Conservation (phyloP, 2,113 vertebrate species). For the Ictalurus punctatus region DNA sequence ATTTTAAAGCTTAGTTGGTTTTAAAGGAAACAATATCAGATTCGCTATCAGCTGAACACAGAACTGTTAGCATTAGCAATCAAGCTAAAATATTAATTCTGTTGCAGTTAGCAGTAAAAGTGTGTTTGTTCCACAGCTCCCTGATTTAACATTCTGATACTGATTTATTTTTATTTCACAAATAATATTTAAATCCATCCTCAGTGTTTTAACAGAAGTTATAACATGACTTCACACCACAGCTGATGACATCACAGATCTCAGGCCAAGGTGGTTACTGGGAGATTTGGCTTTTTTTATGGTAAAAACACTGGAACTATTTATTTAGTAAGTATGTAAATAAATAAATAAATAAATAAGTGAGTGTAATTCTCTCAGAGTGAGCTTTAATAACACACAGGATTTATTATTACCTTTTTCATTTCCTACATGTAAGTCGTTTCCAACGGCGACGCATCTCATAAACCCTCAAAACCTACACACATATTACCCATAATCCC, state of each 20-base stretch:
- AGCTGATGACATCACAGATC: background rate
- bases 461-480: constrained; percentile 37
- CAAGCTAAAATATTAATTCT: no score
- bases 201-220: no score
- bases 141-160: no score
- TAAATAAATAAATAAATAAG: background rate
- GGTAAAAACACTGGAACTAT: no score
- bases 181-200: no score
- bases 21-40: background rate
- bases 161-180: no score
- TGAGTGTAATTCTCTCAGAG: constrained; percentile 6
- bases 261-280: no score
- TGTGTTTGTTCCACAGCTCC: no score
- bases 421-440: constrained; percentile 36
- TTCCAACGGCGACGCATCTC: constrained; percentile 14
- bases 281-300: background rate
- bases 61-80: background rate
- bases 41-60: background rate
- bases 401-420: constrained; percentile 20
- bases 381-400: constrained; percentile 17
- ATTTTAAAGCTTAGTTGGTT: background rate
- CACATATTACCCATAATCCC: constrained; percentile 42
- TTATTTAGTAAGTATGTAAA: background rate
- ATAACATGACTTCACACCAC: no score
- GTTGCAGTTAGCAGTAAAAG: no score